Base-by-base conservation (phyloP, 2,113 vertebrate species). In the Xenopus borealis region DNA sequence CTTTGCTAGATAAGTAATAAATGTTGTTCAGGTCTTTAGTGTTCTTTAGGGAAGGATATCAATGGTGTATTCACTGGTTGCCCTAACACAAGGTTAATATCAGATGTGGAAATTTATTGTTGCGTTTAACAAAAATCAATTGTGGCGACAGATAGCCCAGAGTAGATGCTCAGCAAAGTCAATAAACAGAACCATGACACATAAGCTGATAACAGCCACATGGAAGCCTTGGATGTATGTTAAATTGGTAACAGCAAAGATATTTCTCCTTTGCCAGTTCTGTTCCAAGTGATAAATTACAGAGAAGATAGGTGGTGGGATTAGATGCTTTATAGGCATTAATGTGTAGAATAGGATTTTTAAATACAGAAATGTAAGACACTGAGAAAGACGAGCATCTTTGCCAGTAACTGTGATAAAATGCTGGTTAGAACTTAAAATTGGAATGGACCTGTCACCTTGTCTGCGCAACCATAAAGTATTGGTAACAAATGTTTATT, bases 201-300 rank as follows among this genome's bases (percentile, higher is more conserved):
- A n/a, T 3, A 55, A n/a, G 53, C 53, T 16, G 53, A 55, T 55
- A 55, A 55, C 17, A 55, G 53, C 17, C 53, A 55, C 53, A 55
- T 16, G 17, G 12, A 55, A 55, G 53, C 14, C 17, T n/a, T 0
- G 53, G 16, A 55, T 55, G 18, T n/a, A n/a, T 55, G 53, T 55
- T 55, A n/a, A 55, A 55, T 55, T 5, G 16, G 14, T 55, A n/a
- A 55, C 53, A 55, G 17, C 17, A n/a, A n/a, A 17, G 17, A 55
- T 68, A 62, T 59, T 55, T 50, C 62, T 27, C 65, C 50, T 52
- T 50, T 52, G 65, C 69, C 58, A 68, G 57, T 62, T 69, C 47
- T 75, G 53, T 16, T 7, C 53, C 57, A 27, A 62, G 65, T 75
- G 65, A 75, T 68, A 75, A 75, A 75, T 75, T 46, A 61, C 66